Evolutionary conservation across 2,888 invertebrate species (phyloP).

Genomic region (Pimpla rufipes): DNA sequence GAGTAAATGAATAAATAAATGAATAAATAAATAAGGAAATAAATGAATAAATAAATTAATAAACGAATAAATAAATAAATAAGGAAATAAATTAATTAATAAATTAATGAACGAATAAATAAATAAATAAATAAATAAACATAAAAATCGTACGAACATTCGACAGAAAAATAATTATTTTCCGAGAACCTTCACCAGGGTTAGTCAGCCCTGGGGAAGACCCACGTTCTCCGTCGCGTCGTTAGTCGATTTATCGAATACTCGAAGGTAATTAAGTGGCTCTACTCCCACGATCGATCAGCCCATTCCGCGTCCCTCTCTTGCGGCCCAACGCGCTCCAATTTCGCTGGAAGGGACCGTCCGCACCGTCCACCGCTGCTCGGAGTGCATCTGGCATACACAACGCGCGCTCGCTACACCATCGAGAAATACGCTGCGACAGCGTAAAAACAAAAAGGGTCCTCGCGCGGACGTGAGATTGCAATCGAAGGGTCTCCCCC

Average conservation of each 20-base stretch:
- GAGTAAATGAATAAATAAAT: too few relatives aligned
- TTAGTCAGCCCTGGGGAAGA: too few relatives aligned
- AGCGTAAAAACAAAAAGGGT: conserved; percentile 23
- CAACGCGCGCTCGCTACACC: neutral
- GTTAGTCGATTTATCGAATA: conserved; percentile 54
- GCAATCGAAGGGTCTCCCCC: conserved; percentile 47
- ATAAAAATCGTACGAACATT: too few relatives aligned
- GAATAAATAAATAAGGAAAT: too few relatives aligned
- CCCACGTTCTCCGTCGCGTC: neutral
- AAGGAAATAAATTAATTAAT: too few relatives aligned
- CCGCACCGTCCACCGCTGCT: neutral
- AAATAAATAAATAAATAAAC: too few relatives aligned
- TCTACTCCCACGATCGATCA: conserved; percentile 56
- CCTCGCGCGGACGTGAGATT: conserved; percentile 29
- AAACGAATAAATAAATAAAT: too few relatives aligned
- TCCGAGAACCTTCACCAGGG: too few relatives aligned
- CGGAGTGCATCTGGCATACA: conserved; percentile 11
- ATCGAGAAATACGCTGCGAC: neutral
- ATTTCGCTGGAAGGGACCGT: conserved; percentile 47
- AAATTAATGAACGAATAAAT: too few relatives aligned
- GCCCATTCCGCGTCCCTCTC: too few relatives aligned
- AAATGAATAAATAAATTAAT: too few relatives aligned
- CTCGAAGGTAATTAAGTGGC: conserved; percentile 57
- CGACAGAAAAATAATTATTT: too few relatives aligned
- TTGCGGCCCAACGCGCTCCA: conserved; percentile 52